phyloP scores from a whole-genome alignment of 2,797 vertebrate genomes.

The Platalea minor region DNA sequence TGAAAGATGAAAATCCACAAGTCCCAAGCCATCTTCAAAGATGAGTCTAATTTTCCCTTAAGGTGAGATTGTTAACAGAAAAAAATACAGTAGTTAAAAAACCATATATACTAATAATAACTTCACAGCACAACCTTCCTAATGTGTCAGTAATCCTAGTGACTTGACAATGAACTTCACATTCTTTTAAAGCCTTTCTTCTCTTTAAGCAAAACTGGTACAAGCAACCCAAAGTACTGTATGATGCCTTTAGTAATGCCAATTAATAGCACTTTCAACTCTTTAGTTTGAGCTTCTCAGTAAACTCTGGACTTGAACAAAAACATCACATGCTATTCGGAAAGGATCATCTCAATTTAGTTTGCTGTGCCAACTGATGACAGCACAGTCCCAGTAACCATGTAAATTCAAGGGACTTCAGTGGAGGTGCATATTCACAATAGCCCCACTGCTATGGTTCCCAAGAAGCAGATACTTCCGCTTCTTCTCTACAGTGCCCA shows the following conservation, averaged over 20 bases:
- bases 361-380: not conserved
- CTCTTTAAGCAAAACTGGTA: not conserved
- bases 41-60: constrained; percentile 79
- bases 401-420: not conserved
- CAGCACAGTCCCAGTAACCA: not conserved
- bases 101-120: not conserved
- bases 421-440: not conserved
- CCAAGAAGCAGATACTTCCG: not conserved
- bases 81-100: not conserved
- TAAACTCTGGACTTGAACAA: not conserved
- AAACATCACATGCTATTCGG: not conserved
- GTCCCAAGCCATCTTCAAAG: constrained; percentile 83
- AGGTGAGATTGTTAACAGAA: not conserved
- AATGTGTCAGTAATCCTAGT: not conserved
- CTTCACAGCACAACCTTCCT: not conserved
- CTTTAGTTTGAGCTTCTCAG: not conserved
- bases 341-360: not conserved
- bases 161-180: not conserved
- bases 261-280: not conserved
- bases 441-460: not conserved
- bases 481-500: not conserved
- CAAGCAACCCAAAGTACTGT: not conserved
- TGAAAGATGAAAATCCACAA: constrained; percentile 88
- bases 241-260: not conserved
- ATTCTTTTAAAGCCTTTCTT: not conserved